Conservation (phyloP, 1,140 invertebrate genomes). For the Cephus cinctus region DNA sequence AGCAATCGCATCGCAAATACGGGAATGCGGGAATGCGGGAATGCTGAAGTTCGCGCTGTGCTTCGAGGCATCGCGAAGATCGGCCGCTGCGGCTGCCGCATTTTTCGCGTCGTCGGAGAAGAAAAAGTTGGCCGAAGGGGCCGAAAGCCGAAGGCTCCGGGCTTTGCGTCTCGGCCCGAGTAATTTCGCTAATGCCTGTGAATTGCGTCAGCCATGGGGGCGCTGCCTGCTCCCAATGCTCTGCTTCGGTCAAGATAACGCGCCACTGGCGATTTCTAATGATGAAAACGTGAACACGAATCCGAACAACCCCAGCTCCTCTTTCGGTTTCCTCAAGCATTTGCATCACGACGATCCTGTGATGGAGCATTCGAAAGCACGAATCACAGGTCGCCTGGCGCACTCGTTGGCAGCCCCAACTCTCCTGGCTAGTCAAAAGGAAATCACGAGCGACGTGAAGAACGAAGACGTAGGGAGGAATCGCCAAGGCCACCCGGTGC, state of each 20-base stretch:
- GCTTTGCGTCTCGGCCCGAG: background rate
- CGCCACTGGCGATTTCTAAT: too few relatives aligned
- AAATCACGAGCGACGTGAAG: background rate
- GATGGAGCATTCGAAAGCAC: too few relatives aligned
- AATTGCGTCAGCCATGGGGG: conserved; percentile 14
- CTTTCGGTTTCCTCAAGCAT: too few relatives aligned
- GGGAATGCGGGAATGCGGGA: too few relatives aligned
- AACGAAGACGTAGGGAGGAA: too few relatives aligned
- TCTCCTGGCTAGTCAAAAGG: conserved; percentile 1
- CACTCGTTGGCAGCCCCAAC: too few relatives aligned
- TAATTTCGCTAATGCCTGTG: conserved; percentile 28
- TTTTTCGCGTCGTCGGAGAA: conserved; percentile 6
- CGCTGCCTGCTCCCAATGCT: background rate
- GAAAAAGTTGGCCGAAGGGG: background rate
- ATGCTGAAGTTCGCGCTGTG: conserved; percentile 11
- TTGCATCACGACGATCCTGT: too few relatives aligned
- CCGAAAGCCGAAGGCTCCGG: background rate
- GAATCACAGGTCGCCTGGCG: too few relatives aligned
- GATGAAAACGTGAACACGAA: too few relatives aligned
- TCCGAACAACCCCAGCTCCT: too few relatives aligned
- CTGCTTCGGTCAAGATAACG: too few relatives aligned
- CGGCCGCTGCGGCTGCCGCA: conserved; percentile 1
- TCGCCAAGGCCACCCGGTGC: conserved; percentile 18
- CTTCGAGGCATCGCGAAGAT: background rate
- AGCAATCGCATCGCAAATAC: too few relatives aligned